phyloP scores from a whole-genome alignment of 2,888 invertebrate genomes.

The Macrophya annulata region DNA sequence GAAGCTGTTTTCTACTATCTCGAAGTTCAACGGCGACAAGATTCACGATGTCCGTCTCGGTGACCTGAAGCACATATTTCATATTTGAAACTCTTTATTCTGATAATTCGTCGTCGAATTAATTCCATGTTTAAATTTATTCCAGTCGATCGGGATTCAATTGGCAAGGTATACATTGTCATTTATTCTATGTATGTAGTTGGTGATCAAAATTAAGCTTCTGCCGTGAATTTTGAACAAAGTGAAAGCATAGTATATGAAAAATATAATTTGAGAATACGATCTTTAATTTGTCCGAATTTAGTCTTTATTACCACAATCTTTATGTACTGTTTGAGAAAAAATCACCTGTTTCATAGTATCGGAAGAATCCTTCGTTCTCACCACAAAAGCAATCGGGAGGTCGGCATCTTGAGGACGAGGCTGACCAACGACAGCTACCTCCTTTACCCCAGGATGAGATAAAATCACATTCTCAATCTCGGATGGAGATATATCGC shows the following conservation, averaged over 20 bases:
- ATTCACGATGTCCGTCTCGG: conserved; percentile 4
- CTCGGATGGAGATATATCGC: conserved; percentile 72
- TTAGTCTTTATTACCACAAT: too few species aligned
- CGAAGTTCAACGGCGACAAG: neutral
- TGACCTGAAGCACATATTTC: conserved; percentile 29
- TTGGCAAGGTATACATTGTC: too few species aligned
- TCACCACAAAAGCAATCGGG: conserved; percentile 72
- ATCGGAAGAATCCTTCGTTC: neutral
- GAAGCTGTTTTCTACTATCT: conserved; percentile 83
- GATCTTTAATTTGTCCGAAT: too few species aligned
- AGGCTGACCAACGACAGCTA: conserved; percentile 70
- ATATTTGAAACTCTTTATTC: too few species aligned
- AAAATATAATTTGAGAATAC: neutral
- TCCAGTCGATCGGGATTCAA: too few species aligned
- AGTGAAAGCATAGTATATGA: too few species aligned
- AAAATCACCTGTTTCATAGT: conserved; percentile 2
- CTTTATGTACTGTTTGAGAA: neutral
- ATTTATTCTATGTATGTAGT: too few species aligned
- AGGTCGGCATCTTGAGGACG: conserved; percentile 69
- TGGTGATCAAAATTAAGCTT: too few species aligned
- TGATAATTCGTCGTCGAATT: neutral
- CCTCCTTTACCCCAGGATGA: conserved; percentile 72
- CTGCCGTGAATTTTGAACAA: too few species aligned
- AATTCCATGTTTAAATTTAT: too few species aligned
- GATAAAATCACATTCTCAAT: conserved; percentile 69